Evolutionary conservation across 2,797 vertebrate species (phyloP).

Genomic region (Crenuchus spilurus): DNA sequence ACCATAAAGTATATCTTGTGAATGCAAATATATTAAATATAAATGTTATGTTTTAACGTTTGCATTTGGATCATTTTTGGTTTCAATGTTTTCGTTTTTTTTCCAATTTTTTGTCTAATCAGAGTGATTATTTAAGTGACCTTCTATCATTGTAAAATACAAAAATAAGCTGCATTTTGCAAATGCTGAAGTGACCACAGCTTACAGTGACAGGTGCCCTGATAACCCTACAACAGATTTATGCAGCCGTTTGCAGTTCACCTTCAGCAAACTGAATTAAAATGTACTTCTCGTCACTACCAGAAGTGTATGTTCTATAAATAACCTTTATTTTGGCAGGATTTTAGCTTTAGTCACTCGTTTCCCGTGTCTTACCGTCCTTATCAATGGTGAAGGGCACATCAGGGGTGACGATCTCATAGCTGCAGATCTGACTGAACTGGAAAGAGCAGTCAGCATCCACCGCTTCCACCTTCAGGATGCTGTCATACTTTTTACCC

Average conservation of each 20-base stretch:
- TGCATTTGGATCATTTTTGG: too few relatives aligned
- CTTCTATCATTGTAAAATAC: neutral
- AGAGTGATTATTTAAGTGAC: too few relatives aligned
- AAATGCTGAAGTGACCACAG: neutral
- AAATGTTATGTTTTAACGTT: too few relatives aligned
- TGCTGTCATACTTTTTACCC: conserved; percentile 87
- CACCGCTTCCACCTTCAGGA: conserved; percentile 91
- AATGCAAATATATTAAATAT: too few relatives aligned
- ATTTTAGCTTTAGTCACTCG: neutral
- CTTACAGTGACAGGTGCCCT: neutral
- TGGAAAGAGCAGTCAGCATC: conserved; percentile 98
- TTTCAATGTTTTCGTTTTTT: too few relatives aligned
- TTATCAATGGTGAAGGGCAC: conserved; percentile 94
- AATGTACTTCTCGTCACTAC: conserved; percentile 53
- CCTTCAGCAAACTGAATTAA: conserved; percentile 31
- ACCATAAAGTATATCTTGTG: too few relatives aligned
- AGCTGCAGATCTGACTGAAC: conserved; percentile 98
- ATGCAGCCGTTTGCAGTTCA: conserved; percentile 47
- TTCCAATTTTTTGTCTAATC: too few relatives aligned
- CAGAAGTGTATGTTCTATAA: conserved; percentile 29
- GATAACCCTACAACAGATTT: neutral
- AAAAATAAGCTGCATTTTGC: neutral
- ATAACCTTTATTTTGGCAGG: conserved; percentile 4
- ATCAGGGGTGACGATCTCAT: conserved; percentile 93
- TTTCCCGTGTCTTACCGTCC: conserved; percentile 82